phyloP scores from a whole-genome alignment of 1,140 invertebrate genomes.

The Teleopsis dalmanni region DNA sequence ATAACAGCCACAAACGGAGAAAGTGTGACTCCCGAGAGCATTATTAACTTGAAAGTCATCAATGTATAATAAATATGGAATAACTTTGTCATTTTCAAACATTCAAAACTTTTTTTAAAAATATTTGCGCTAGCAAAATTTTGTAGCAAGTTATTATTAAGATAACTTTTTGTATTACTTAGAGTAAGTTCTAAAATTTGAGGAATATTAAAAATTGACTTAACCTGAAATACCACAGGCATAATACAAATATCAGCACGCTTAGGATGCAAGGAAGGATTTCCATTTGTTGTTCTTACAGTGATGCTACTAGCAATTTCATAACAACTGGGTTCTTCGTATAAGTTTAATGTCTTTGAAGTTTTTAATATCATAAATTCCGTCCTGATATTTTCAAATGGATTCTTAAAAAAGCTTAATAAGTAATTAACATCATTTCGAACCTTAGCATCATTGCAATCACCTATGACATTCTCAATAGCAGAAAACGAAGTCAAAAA shows the following conservation, averaged over 20 bases:
- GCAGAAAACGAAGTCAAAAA: conserved; percentile 2
- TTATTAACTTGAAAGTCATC: conserved; percentile 12
- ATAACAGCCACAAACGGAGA: conserved; percentile 11
- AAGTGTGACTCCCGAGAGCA: conserved; percentile 9
- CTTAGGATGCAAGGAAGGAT: conserved; percentile 4
- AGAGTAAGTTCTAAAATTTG: conserved; percentile 3
- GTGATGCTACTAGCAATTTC: conserved; percentile 2
- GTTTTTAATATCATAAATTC: conserved; percentile 10
- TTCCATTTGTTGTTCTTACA: background rate
- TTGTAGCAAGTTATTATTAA: background rate
- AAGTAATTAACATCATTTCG: background rate
- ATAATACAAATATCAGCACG: conserved; percentile 2
- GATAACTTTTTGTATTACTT: background rate
- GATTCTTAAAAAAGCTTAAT: conserved; percentile 4
- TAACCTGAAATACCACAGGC: conserved; percentile 9
- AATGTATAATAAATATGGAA: conserved; percentile 12
- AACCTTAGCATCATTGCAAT: background rate
- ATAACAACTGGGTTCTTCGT: conserved; percentile 7
- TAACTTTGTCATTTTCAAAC: background rate
- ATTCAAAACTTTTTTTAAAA: conserved; percentile 5
- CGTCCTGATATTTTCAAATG: conserved; percentile 4
- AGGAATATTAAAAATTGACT: conserved; percentile 10
- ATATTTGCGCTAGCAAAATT: conserved; percentile 9
- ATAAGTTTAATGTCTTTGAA: conserved; percentile 8
- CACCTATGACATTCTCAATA: background rate